These are phyloP conservation scores for Adineta ricciae DNA, from an alignment of 2,888 invertebrate genomes.

Conservation along the genomic window DNA sequence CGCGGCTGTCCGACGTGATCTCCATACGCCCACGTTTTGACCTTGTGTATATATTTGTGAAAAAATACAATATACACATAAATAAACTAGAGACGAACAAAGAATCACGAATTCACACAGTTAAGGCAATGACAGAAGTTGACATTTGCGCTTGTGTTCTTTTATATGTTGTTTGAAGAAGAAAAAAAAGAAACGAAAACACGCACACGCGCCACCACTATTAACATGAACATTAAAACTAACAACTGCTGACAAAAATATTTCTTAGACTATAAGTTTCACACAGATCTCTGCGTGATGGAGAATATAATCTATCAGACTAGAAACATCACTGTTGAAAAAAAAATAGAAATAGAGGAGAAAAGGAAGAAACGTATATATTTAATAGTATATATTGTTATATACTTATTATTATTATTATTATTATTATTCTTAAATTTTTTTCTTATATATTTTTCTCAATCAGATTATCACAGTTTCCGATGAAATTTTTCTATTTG, in stretches of 20 bases:
- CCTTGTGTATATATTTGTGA: neutral
- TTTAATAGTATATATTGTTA: neutral
- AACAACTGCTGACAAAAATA: neutral
- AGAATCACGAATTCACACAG: neutral
- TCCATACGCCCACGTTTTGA: neutral
- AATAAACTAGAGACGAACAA: neutral
- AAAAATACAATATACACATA: neutral
- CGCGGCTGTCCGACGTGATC: neutral
- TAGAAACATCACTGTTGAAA: slow-evolving; percentile 6
- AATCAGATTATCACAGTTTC: neutral
- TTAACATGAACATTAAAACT: neutral
- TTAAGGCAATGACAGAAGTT: neutral
- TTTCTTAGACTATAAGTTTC: neutral
- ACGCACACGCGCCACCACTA: neutral
- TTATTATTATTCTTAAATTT: neutral
- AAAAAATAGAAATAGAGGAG: neutral
- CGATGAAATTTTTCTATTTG: neutral
- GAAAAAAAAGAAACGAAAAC: neutral
- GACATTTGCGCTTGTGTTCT: neutral
- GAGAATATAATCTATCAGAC: slow-evolving; percentile 13
- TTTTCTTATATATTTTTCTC: too few species aligned
- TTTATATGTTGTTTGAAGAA: neutral
- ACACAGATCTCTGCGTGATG: neutral
- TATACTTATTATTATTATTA: too few species aligned
- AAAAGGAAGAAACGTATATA: neutral